Percentiles rank a stretch among this genome's conserved stretches.
phyloP scores from a whole-genome alignment of 2,797 vertebrate species.

The Falco concolor region DNA sequence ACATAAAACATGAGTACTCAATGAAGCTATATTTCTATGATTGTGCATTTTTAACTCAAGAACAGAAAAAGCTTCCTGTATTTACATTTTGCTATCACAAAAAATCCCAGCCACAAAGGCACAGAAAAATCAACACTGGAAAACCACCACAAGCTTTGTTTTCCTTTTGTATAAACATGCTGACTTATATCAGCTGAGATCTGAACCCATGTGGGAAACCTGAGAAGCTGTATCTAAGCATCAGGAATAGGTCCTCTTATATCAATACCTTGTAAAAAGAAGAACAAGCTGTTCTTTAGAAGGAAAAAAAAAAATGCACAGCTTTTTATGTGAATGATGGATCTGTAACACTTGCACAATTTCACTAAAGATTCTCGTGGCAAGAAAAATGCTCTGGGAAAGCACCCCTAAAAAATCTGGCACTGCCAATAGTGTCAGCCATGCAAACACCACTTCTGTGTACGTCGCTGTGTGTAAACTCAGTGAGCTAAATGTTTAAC shows the following conservation, averaged over 20 bases:
- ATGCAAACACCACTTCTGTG: neutral
- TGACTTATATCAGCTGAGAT: neutral
- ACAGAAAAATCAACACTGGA: neutral
- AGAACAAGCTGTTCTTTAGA: constrained; percentile 4
- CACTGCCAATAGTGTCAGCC: neutral
- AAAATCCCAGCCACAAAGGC: neutral
- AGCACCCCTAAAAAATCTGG: neutral
- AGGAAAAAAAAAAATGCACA: neutral
- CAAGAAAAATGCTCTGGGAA: constrained; percentile 14
- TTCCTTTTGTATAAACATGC: neutral
- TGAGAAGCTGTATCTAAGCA: neutral
- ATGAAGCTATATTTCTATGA: neutral
- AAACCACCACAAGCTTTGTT: neutral
- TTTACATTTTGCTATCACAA: neutral
- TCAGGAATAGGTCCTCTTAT: neutral
- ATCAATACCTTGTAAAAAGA: neutral
- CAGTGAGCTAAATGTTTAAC: neutral
- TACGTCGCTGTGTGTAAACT: neutral
- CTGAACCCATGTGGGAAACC: neutral
- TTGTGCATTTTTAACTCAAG: neutral
- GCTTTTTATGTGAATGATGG: neutral
- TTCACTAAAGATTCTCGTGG: neutral
- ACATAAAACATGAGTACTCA: neutral
- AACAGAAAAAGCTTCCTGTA: neutral
- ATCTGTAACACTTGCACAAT: neutral